Conservation (phyloP, 2,797 vertebrate genomes). For the Aeoliscus strigatus region DNA sequence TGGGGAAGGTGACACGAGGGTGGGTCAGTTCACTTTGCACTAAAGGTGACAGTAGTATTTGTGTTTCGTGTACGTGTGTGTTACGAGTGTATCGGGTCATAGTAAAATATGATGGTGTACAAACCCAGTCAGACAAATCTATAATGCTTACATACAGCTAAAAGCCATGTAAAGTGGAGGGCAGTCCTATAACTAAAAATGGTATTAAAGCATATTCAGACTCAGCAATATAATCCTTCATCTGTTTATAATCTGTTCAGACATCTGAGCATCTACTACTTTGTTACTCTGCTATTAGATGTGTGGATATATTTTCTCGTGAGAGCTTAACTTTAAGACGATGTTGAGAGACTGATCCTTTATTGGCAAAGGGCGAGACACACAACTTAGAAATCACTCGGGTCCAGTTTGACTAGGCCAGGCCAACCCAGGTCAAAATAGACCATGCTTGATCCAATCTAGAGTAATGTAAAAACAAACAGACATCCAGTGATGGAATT, state of each 20-base stretch:
- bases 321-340: background rate
- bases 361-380: conserved; percentile 36
- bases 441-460: conserved; percentile 10
- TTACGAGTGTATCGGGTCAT: conserved; percentile 1
- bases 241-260: conserved; percentile 14
- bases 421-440: conserved; percentile 7
- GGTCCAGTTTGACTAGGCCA: conserved; percentile 10
- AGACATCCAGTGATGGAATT: background rate
- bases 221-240: conserved; percentile 11
- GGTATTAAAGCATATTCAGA: too few species aligned
- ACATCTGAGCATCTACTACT: conserved; percentile 12
- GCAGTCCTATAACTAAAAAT: too few species aligned
- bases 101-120: background rate
- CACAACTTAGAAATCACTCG: conserved; percentile 28
- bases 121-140: background rate
- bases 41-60: conserved; percentile 5
- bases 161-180: conserved; percentile 3
- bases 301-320: background rate
- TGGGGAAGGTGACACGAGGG: conserved; percentile 12
- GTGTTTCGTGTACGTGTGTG: too few species aligned
- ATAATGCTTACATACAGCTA: background rate
- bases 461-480: conserved; percentile 16
- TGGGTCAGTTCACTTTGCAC: conserved; percentile 9
- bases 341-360: conserved; percentile 27
- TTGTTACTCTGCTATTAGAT: too few species aligned